phyloP scores from a whole-genome alignment of 2,888 invertebrate species.

The Calameuta idolon region DNA sequence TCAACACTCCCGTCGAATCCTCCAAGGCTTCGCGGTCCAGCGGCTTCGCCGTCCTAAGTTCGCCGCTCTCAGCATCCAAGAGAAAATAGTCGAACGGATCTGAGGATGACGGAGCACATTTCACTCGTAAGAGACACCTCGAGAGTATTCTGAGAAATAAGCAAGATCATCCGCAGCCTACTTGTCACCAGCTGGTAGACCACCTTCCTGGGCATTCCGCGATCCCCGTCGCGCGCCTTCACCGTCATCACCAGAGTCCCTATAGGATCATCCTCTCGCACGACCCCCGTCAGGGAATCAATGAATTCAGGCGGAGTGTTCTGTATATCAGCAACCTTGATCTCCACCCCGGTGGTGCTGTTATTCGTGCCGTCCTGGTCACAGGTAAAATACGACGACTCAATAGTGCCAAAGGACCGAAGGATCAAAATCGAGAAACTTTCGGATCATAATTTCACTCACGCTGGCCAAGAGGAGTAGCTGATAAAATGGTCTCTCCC shows the following conservation, averaged over 20 bases:
- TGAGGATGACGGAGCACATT: slow-evolving; percentile 54
- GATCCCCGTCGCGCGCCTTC: slow-evolving; percentile 86
- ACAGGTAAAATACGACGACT: background rate
- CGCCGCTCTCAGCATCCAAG: slow-evolving; percentile 82
- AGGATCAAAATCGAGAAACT: background rate
- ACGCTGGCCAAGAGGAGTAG: slow-evolving; percentile 83
- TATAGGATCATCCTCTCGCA: slow-evolving; percentile 86
- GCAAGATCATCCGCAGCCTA: slow-evolving; percentile 66
- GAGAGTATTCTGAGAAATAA: background rate
- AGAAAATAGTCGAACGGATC: slow-evolving; percentile 91
- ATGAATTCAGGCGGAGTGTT: slow-evolving; percentile 88
- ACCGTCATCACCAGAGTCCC: slow-evolving; percentile 84
- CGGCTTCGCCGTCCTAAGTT: slow-evolving; percentile 84
- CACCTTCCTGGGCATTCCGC: slow-evolving; percentile 84
- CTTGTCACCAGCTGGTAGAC: slow-evolving; percentile 84
- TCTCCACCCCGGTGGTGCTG: slow-evolving; percentile 79
- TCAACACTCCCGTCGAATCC: slow-evolving; percentile 83
- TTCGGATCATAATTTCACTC: slow-evolving; percentile 59
- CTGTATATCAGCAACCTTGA: slow-evolving; percentile 87
- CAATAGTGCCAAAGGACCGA: slow-evolving; percentile 33
- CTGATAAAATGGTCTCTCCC: slow-evolving; percentile 81
- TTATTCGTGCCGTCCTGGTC: slow-evolving; percentile 82
- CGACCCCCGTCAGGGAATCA: slow-evolving; percentile 82
- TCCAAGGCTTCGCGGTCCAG: slow-evolving; percentile 86
- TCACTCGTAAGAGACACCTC: background rate